Conservation (phyloP, 2,113 vertebrate genomes). For the Puma concolor region DNA sequence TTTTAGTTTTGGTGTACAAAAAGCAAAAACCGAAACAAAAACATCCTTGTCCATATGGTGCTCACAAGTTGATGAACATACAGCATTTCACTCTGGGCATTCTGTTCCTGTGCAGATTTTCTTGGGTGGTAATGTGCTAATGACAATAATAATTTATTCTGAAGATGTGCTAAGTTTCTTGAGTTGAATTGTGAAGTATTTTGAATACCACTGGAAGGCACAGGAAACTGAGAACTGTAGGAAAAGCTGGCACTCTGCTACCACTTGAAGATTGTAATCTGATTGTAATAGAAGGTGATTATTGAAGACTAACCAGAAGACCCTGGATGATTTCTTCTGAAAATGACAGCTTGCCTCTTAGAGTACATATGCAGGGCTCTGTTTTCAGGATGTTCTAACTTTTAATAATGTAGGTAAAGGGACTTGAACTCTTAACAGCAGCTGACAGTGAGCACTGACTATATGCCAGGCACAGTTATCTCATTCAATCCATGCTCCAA, state of each 20-base stretch:
- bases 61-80: conserved; percentile 18
- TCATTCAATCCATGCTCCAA: neutral
- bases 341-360: conserved; percentile 86
- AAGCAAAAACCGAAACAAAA: conserved; percentile 65
- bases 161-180: conserved; percentile 82
- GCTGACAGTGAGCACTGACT: neutral
- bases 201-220: conserved; percentile 87
- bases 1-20: conserved; percentile 68
- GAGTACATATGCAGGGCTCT: conserved; percentile 73
- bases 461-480: neutral
- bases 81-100: conserved; percentile 71
- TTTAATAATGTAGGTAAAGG: conserved; percentile 81
- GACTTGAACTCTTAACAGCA: conserved; percentile 62
- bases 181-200: conserved; percentile 86
- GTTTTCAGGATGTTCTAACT: conserved; percentile 83
- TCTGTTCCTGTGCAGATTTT: conserved; percentile 27
- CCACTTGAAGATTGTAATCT: conserved; percentile 86
- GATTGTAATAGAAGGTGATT: conserved; percentile 89
- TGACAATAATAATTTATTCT: conserved; percentile 84
- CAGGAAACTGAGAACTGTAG: conserved; percentile 86
- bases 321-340: conserved; percentile 87
- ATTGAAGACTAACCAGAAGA: conserved; percentile 86
- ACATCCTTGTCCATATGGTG: conserved; percentile 37
- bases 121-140: conserved; percentile 81
- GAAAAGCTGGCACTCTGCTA: conserved; percentile 85